phyloP scores from a whole-genome alignment of 2,888 invertebrate genomes.

The Xylophagus ater region DNA sequence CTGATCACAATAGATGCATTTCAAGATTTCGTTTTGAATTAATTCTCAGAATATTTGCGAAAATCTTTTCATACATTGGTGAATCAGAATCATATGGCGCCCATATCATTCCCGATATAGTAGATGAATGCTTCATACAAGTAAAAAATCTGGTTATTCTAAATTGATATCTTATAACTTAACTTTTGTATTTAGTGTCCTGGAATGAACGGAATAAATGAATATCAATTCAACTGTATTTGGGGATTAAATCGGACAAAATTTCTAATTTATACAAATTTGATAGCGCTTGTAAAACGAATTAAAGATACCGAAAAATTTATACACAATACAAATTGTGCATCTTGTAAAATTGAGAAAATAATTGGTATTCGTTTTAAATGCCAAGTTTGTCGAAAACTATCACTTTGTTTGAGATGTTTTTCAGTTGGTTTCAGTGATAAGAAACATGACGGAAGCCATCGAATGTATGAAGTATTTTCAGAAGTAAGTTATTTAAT shows the following conservation, averaged over 20 bases:
- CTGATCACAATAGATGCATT: slow-evolving; percentile 29
- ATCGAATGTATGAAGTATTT: slow-evolving; percentile 36
- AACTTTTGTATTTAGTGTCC: slow-evolving; percentile 22
- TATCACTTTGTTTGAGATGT: slow-evolving; percentile 35
- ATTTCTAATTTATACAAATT: slow-evolving; percentile 34
- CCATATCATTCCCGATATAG: slow-evolving; percentile 27
- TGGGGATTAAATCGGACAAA: slow-evolving; percentile 32
- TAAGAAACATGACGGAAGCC: slow-evolving; percentile 28
- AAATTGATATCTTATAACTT: background rate
- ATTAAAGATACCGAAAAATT: slow-evolving; percentile 34
- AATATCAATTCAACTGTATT: slow-evolving; percentile 32
- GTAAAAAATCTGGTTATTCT: slow-evolving; percentile 18
- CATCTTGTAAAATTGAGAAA: slow-evolving; percentile 29
- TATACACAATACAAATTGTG: slow-evolving; percentile 32
- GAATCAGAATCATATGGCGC: slow-evolving; percentile 31
- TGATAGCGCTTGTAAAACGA: slow-evolving; percentile 33
- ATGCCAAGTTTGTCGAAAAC: slow-evolving; percentile 32
- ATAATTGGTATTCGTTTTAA: slow-evolving; percentile 37
- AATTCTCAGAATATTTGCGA: slow-evolving; percentile 29
- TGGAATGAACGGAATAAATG: slow-evolving; percentile 29
- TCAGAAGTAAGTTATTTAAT: slow-evolving; percentile 23
- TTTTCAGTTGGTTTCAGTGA: slow-evolving; percentile 30
- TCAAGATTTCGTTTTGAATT: slow-evolving; percentile 32
- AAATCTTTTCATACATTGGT: slow-evolving; percentile 33
- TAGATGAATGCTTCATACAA: slow-evolving; percentile 32